Evolutionary conservation across 2,113 vertebrate species (phyloP), one percentile per base, ranked within the genome.

Genomic region (Melanotaenia duboulayi): DNA sequence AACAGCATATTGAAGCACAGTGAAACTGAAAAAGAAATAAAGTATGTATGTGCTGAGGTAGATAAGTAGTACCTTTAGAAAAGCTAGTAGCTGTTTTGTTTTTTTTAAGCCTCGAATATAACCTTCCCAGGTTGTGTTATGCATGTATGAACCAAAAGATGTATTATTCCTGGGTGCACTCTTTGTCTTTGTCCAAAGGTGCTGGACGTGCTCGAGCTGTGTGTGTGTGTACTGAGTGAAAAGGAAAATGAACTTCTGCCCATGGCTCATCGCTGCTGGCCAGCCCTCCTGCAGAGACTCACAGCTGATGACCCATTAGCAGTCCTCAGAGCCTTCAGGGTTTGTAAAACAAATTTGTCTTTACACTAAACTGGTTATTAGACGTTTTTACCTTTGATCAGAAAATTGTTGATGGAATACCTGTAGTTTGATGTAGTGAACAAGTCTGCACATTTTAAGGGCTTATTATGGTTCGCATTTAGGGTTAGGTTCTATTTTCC

Each of bases 231-330:
- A 32, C 93, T 99, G 68, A 92, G 93, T 65, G 89, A 94, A 73
- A 89, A 87, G 1, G 89, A 95, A 84, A 91, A 95, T 58, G 95
- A 96, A 48, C 91, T 99, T 68, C 94, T 98, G 40, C 97, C 97
- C 16, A 88, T 99, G 94, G 95, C 94, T 74, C 97, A 99, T 66
- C 95, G 94, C 49, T 93, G 91, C 82, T 99, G 97, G 97, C 96
- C 96, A 3, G 88, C 95, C 0, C 95, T 99, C 0, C 90, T 97
- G 32, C 91, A 92, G 60, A 94, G 97, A 69, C 95, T 99, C 84
- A 93, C 93, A 3, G 93, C 80, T 0, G 96, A 99, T 0, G 95
- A 97, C 83, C 96, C 97, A 0, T 85, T 96, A 60, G 95, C 92
- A 0, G 93, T 98, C 55, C 96, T 98, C 76, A 87, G 94, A 88